Percentiles rank a stretch among this genome's conserved stretches.
Evolutionary conservation across 2,797 vertebrate species (phyloP).

Genomic region (Podarcis lilfordi): DNA sequence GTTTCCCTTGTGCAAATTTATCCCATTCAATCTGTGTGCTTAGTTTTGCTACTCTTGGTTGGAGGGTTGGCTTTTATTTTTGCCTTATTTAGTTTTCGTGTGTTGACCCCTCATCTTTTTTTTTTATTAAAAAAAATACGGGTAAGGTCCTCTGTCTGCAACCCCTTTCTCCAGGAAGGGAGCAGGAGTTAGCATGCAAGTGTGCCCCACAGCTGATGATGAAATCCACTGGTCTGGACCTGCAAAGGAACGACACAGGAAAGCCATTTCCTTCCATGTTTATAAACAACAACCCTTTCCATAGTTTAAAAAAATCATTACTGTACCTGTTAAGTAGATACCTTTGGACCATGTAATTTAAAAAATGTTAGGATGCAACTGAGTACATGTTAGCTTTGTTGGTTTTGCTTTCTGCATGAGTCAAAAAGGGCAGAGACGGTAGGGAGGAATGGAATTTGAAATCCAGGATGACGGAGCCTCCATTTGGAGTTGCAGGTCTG

Average conservation of each 20-base stretch:
- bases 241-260: background rate
- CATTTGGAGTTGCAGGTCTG: background rate
- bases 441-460: background rate
- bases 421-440: background rate
- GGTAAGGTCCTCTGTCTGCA: background rate
- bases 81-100: too few relatives aligned
- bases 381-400: background rate
- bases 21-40: background rate
- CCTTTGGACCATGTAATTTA: background rate
- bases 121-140: too few relatives aligned
- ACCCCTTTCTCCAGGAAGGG: background rate
- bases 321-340: background rate
- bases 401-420: background rate
- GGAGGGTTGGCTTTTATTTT: too few relatives aligned
- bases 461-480: background rate
- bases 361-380: background rate
- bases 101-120: too few relatives aligned
- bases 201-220: background rate
- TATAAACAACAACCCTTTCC: background rate
- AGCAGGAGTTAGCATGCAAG: background rate
- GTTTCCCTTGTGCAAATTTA: too few relatives aligned
- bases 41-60: too few relatives aligned
- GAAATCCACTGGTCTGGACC: background rate
- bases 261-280: background rate
- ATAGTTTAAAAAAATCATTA: background rate